phyloP scores from a whole-genome alignment of 2,113 vertebrate species.

The Pterophyllum scalare region DNA sequence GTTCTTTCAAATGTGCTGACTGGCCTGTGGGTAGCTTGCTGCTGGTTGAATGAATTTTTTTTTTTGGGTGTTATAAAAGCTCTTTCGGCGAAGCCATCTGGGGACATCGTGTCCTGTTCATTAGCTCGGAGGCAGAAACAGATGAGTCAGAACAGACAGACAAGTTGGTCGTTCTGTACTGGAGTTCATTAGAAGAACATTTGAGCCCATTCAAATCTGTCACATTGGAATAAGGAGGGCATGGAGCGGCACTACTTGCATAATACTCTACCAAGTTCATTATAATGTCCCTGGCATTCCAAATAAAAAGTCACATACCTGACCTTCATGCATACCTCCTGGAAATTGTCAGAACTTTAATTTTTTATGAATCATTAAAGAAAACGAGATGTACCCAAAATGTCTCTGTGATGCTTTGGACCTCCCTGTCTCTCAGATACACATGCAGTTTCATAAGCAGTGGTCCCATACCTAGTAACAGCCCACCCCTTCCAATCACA shows the following conservation, averaged over 20 bases:
- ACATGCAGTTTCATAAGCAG: constrained; percentile 13
- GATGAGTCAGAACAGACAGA: constrained; percentile 36
- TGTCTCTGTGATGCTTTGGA: not conserved
- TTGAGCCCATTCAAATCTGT: constrained; percentile 20
- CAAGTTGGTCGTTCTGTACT: constrained; percentile 6
- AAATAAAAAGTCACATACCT: not conserved
- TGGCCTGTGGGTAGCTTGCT: constrained; percentile 61
- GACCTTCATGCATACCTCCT: not conserved
- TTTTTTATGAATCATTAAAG: not conserved
- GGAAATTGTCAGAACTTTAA: not conserved
- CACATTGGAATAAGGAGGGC: not conserved
- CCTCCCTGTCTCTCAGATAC: not conserved
- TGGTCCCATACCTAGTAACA: constrained; percentile 60
- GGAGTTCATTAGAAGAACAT: constrained; percentile 28
- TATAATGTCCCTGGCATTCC: not conserved
- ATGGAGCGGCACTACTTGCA: not conserved
- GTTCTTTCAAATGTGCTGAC: constrained; percentile 63
- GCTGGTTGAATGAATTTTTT: constrained; percentile 25
- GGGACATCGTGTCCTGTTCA: constrained; percentile 45
- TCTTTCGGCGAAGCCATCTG: constrained; percentile 25
- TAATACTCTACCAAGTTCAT: not conserved
- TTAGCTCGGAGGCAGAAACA: constrained; percentile 27
- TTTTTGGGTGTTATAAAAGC: constrained; percentile 23
- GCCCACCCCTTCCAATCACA: constrained; percentile 66
- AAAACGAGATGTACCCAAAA: not conserved